Evolutionary conservation across 2,113 vertebrate genomes (phyloP).

Genomic region (Suricata suricatta): DNA sequence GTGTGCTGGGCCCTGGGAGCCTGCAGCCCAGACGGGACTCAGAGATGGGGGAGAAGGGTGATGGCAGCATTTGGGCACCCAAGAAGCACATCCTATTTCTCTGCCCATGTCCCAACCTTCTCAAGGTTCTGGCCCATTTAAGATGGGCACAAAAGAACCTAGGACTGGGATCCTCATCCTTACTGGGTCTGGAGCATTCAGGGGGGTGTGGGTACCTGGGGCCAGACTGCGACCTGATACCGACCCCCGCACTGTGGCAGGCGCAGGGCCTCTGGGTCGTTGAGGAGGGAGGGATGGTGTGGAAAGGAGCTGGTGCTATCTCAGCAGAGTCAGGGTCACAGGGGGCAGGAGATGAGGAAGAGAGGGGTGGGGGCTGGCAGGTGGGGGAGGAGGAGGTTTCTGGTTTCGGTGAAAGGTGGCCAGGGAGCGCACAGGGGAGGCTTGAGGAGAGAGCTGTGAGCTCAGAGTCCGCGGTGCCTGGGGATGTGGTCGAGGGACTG

Average conservation of each 20-base stretch:
- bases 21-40: not conserved
- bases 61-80: not conserved
- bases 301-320: not conserved
- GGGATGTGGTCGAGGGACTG: not conserved
- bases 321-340: not conserved
- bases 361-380: not conserved
- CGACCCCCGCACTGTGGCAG: rapidly evolving
- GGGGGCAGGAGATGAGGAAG: not conserved
- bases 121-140: not conserved
- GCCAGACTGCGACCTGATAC: not conserved
- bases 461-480: rapidly evolving
- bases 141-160: not conserved
- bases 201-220: not conserved
- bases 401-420: not conserved
- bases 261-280: not conserved
- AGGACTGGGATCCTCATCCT: too few relatives aligned
- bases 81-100: not conserved
- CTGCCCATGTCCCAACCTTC: not conserved
- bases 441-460: rapidly evolving
- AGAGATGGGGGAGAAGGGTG: not conserved
- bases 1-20: too few relatives aligned
- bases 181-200: not conserved
- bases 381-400: not conserved
- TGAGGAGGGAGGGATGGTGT: not conserved
- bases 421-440: not conserved